A percentile compares a stretch with the other conserved stretches of the same genome.
phyloP scores from a whole-genome alignment of 2,797 vertebrate genomes.

The Halcyon chelicuti region DNA sequence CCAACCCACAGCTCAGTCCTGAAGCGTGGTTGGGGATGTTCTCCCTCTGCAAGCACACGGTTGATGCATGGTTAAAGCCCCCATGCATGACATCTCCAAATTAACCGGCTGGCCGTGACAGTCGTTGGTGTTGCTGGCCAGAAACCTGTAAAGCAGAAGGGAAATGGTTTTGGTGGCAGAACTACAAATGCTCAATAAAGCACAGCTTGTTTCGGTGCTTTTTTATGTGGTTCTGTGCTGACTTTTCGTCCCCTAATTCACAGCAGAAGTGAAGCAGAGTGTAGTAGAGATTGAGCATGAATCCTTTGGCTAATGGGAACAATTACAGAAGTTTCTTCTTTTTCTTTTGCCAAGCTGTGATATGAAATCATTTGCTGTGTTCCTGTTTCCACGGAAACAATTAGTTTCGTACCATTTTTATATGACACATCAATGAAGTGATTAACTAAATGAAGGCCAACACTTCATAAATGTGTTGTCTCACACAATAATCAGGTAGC shows the following conservation, averaged over 20 bases:
- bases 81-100: neutral
- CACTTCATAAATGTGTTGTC: constrained; percentile 31
- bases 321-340: constrained; percentile 70
- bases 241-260: constrained; percentile 48
- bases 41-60: fast-evolving
- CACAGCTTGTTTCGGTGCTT: constrained; percentile 19
- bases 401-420: constrained; percentile 3
- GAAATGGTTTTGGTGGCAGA: constrained; percentile 59
- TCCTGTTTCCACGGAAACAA: constrained; percentile 47
- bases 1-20: neutral
- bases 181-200: constrained; percentile 50
- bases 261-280: constrained; percentile 53
- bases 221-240: constrained; percentile 57
- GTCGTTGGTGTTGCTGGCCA: neutral
- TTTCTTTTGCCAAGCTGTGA: constrained; percentile 62
- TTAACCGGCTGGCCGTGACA: neutral
- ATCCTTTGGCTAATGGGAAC: constrained; percentile 54
- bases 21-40: fast-evolving
- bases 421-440: constrained; percentile 10
- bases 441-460: constrained; percentile 44
- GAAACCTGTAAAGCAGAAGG: constrained; percentile 67
- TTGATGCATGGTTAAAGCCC: neutral
- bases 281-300: constrained; percentile 44
- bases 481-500: constrained; percentile 50
- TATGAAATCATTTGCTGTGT: constrained; percentile 41